These are phyloP conservation scores for Hormiphora californensis DNA, from an alignment of 37 sponge, comb jelly and placozoan species.

Conservation along the genomic window DNA sequence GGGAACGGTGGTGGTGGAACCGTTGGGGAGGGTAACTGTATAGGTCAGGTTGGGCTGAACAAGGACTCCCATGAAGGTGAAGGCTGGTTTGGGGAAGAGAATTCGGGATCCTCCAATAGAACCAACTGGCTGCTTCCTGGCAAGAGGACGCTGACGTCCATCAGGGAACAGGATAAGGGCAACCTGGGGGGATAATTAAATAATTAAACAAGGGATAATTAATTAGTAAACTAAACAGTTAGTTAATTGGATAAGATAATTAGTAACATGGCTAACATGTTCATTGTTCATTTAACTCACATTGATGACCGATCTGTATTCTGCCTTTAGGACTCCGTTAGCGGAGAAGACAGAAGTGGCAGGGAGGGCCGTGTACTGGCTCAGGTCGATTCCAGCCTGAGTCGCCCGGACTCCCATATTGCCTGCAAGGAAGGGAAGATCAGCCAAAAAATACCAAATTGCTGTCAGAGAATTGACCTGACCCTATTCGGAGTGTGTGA, in stretches of 20 bases:
- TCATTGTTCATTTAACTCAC: background rate
- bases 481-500: no score
- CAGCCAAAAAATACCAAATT: no score
- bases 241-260: no score
- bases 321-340: background rate
- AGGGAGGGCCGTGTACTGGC: background rate
- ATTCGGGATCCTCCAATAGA: background rate
- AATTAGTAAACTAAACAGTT: no score
- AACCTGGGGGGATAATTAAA: no score
- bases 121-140: background rate
- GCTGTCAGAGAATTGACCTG: no score
- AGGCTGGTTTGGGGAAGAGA: background rate
- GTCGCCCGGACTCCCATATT: background rate
- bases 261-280: no score
- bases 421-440: no score
- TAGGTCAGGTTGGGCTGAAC: background rate
- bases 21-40: background rate
- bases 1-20: background rate
- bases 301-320: conserved; percentile 26
- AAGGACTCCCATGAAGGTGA: background rate
- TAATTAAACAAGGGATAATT: no score
- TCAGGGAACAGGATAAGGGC: conserved; percentile 1
- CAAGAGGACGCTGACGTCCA: background rate
- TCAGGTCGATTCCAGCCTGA: conserved; percentile 7
- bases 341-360: background rate